Base-by-base conservation (phyloP, 2,113 vertebrate genomes). In the Chaetura pelagica region DNA sequence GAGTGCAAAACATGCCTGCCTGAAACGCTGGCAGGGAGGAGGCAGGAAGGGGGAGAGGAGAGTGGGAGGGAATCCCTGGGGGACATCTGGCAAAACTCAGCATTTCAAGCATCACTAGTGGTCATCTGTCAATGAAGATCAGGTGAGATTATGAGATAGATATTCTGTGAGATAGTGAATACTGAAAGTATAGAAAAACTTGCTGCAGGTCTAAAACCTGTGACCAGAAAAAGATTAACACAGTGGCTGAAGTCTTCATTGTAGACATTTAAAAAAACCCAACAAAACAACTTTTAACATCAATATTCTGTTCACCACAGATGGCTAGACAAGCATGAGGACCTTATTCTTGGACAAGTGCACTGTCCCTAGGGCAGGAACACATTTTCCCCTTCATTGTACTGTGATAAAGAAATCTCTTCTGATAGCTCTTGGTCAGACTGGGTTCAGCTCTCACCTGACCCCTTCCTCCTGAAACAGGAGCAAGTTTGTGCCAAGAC, bases 1-100 rank as follows among this genome's bases (percentile, higher is more conserved):
- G 3, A 30, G 5, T 59, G 12, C 19, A 61, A 38, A 66, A 32
- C 2, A 1, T 29, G 29, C 32, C 69, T 72, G 34, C 35, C 71
- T 26, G 71, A 35, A 40, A 44, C 11, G 9, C 32, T 5, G 2
- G 42, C 57, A 52, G 0, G 0, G 72, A 8, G 30, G 27, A 49
- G 12, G n/a, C 30, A 49, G 34, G 22, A 44, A 51, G 11, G 44
- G 30, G 55, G 13, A 34, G 30, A 74, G 30, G 40, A 0, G 1
- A 93, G 34, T 2, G 2, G 46, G 22, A 49, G 66, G 52, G 40
- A 72, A 16, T 51, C 11, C 18, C 52, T 10, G 22, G 32, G 57
- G 32, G 21, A 40, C 7, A 66, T 20, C 46, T 62, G 52, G 16
- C 26, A 46, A 71, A 76, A 84, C 0, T 2, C 42, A 76, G 42